Percentiles rank a stretch among this genome's conserved stretches.
Evolutionary conservation across 2,888 invertebrate genomes (phyloP).

Genomic region (Eristalis tenax): DNA sequence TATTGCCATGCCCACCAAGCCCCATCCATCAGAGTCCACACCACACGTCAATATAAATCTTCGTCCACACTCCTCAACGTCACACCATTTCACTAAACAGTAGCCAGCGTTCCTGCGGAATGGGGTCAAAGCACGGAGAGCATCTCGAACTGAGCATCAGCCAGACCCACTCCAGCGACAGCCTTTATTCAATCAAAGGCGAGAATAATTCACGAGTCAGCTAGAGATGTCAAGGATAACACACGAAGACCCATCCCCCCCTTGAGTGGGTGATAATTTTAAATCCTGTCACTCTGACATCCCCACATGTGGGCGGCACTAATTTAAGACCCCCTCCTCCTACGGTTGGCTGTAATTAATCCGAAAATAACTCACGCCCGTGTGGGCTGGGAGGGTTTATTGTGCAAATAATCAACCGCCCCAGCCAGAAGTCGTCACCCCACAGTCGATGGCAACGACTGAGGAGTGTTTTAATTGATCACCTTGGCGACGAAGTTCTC

Average conservation of each 20-base stretch:
- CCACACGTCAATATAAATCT: slow-evolving; percentile 29
- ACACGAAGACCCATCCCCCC: neutral
- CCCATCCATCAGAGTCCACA: slow-evolving; percentile 16
- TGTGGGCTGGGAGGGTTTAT: too few relatives aligned
- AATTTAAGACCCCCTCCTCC: neutral
- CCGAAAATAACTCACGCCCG: neutral
- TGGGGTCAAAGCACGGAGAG: slow-evolving; percentile 16
- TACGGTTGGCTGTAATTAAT: neutral
- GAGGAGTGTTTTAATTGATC: neutral
- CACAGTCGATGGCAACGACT: neutral
- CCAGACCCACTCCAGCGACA: neutral
- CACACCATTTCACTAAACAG: slow-evolving; percentile 17
- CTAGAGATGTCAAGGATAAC: neutral
- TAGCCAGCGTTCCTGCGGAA: neutral
- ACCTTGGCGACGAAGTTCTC: neutral
- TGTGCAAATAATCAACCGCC: neutral
- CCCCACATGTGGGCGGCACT: too few relatives aligned
- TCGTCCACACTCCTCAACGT: slow-evolving; percentile 13
- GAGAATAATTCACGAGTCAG: neutral
- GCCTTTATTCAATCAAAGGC: slow-evolving; percentile 45
- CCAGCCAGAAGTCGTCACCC: neutral
- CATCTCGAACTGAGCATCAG: neutral
- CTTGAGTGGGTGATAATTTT: neutral
- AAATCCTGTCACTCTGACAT: too few relatives aligned
- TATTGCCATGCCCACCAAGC: neutral